Base-by-base conservation (phyloP, 2,797 vertebrate species). In the Argyrosomus regius region DNA sequence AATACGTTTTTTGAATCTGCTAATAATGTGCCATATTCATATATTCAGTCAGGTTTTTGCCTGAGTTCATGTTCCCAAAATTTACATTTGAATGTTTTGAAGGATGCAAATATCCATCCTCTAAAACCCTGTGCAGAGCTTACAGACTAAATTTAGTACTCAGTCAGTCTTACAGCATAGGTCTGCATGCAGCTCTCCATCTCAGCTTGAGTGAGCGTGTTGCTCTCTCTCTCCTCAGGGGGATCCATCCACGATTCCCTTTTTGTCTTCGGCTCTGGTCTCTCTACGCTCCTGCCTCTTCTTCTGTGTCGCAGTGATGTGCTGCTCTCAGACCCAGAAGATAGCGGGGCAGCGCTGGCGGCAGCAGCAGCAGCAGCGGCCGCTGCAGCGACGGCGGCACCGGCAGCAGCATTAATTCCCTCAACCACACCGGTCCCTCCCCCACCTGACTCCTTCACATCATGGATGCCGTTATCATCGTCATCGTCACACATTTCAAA, bases 111-210 rank as follows among this genome's bases (percentile, higher is more conserved):
- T 12, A 18, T n/a, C 13, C 48, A 66, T 45, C 43, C 13, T 43
- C 50, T 16, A 48, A 62, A 60, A 54, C 3, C 8, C 17, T 46
- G 22, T 26, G 20, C 50, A 57, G 17, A 49, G 20, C n/a, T 43
- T 41, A 8, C 3, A 49, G 35, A 69, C 41, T 2, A 26, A 11
- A 10, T 20, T n/a, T n/a, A 31, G 17, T 20, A 0, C 0, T 9
- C 3, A 16, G 13, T 20, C n/a, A 4, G 48, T 45, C 96, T 96
- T 87, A 99, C 98, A 95, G 97, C 94, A 0, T 98, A 98, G 17
- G 96, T 97, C 94, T 97, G 97, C 98, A 99, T 99, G 91, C 98
- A 99, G 95, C 97, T 99, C 93, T 99, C 98, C 35, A 98, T 95
- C 94, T 99, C 98, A 0, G 98, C 98, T 93, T 99, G 97, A 3